These are phyloP conservation scores for Ciconia nigra DNA, from an alignment of 2,797 vertebrate species.

Conservation along the genomic window DNA sequence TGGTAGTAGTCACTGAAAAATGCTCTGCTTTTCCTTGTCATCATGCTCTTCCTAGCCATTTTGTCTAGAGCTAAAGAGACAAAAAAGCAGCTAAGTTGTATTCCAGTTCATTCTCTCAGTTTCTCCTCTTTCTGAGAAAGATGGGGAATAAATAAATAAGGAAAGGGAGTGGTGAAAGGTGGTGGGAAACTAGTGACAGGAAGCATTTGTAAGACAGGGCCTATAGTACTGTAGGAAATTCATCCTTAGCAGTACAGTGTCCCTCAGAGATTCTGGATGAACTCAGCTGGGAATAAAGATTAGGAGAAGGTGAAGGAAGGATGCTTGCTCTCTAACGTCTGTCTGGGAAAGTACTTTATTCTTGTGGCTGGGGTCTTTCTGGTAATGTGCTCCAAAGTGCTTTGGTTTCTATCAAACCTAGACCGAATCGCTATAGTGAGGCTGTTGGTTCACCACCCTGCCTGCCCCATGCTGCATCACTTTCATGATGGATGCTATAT, in stretches of 20 bases:
- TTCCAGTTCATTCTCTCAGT: not conserved
- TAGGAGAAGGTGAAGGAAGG: not conserved
- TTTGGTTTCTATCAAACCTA: not conserved
- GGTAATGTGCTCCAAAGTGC: not conserved
- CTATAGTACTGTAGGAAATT: not conserved
- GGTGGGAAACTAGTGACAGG: not conserved
- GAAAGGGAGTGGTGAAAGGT: not conserved
- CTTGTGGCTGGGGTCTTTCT: not conserved
- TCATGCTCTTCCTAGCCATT: not conserved
- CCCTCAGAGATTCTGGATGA: not conserved
- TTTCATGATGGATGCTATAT: not conserved
- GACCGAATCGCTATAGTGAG: not conserved
- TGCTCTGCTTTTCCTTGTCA: not conserved
- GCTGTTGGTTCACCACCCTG: not conserved
- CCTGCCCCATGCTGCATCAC: not conserved
- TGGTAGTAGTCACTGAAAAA: not conserved
- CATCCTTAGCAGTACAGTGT: not conserved
- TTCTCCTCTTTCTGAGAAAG: conserved; percentile 25
- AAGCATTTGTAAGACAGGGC: conserved; percentile 3
- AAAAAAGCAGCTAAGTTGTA: not conserved
- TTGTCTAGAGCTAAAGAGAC: not conserved
- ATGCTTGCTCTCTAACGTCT: not conserved
- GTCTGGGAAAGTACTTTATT: not conserved
- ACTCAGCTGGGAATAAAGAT: not conserved
- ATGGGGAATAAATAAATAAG: not conserved